phyloP scores from a whole-genome alignment of 2,113 vertebrate genomes.

The Acanthochromis polyacanthus region DNA sequence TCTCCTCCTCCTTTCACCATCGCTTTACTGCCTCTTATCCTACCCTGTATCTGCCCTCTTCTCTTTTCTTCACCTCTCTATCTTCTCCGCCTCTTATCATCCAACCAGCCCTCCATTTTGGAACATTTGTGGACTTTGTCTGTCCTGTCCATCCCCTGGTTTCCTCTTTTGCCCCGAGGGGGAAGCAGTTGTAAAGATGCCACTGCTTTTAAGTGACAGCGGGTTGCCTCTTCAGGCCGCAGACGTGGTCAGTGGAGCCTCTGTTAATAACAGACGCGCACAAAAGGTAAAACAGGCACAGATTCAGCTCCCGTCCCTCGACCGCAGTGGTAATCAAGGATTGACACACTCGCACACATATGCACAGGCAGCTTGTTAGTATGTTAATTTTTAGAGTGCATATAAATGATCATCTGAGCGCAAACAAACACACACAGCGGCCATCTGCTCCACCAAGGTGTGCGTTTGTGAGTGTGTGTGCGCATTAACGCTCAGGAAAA shows the following conservation, averaged over 20 bases:
- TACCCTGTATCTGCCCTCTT: neutral
- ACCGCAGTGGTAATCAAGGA: constrained; percentile 59
- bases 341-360: constrained; percentile 67
- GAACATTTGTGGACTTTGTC: constrained; percentile 32
- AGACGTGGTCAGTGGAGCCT: constrained; percentile 66
- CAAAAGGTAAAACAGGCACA: constrained; percentile 13
- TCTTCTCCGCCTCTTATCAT: constrained; percentile 7
- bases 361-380: constrained; percentile 73
- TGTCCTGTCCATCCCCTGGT: constrained; percentile 15
- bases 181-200: constrained; percentile 42
- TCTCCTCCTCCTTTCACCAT: constrained; percentile 24
- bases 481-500: constrained; percentile 1
- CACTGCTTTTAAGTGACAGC: constrained; percentile 54
- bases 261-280: constrained; percentile 29
- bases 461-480: constrained; percentile 34
- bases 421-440: constrained; percentile 75
- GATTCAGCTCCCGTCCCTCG: constrained; percentile 46
- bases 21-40: constrained; percentile 17
- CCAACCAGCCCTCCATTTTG: constrained; percentile 22
- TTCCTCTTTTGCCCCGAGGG: constrained; percentile 14
- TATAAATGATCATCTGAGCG: constrained; percentile 78
- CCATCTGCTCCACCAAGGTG: constrained; percentile 74
- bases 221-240: constrained; percentile 58
- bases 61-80: neutral
- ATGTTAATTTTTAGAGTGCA: constrained; percentile 80